Percentiles rank a stretch among this genome's conserved stretches.
Conservation (phyloP, 2,113 vertebrate species). For the Taxidea taxus region DNA sequence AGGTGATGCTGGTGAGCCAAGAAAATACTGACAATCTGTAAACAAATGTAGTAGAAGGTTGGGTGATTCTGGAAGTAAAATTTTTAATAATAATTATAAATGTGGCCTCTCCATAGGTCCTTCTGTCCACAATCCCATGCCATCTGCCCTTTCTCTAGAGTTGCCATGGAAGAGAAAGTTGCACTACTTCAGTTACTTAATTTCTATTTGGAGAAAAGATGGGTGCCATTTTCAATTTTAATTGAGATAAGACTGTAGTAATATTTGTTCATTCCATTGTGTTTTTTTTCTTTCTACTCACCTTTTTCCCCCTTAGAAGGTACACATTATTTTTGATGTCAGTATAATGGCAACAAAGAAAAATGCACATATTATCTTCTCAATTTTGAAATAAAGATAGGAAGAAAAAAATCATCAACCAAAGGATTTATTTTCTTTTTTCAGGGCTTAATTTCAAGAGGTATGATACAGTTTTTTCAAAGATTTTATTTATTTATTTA, state of each 20-base stretch:
- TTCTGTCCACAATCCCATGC: constrained; percentile 19
- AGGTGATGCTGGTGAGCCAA: background rate
- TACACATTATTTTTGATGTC: background rate
- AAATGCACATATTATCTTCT: background rate
- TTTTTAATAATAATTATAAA: constrained; percentile 48
- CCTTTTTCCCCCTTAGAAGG: background rate
- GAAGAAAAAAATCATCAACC: background rate
- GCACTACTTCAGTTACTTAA: background rate
- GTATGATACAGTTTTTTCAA: background rate
- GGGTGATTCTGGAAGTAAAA: background rate
- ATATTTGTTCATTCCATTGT: background rate
- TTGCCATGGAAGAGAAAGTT: constrained; percentile 39
- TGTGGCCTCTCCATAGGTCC: background rate
- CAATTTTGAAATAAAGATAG: constrained; percentile 17
- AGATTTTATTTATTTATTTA: background rate
- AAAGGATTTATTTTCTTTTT: constrained; percentile 18
- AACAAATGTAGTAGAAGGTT: background rate
- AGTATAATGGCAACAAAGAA: background rate
- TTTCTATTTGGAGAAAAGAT: background rate
- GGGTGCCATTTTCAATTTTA: background rate
- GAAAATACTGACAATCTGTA: constrained; percentile 36
- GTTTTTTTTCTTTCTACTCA: background rate
- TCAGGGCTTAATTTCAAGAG: constrained; percentile 12
- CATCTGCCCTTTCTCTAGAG: constrained; percentile 40
- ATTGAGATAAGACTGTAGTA: background rate